Conservation (phyloP, 1,140 invertebrate species). For the Drosophila ohnishii region DNA sequence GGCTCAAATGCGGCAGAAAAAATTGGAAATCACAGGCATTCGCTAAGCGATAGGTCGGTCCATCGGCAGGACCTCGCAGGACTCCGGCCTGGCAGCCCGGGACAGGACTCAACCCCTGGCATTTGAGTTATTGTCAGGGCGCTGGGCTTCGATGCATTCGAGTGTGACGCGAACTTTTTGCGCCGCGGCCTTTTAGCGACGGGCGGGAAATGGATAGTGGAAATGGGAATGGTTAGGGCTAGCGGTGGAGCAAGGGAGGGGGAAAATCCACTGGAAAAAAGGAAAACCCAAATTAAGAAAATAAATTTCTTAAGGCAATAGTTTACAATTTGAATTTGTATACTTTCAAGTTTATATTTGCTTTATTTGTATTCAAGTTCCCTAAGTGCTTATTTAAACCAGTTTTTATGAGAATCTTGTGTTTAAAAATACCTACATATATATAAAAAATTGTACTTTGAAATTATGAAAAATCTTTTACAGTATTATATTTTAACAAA, state of each 20-base stretch:
- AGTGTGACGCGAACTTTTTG: slow-evolving; percentile 76
- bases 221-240: slow-evolving; percentile 27
- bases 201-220: slow-evolving; percentile 52
- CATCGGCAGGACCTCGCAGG: slow-evolving; percentile 22
- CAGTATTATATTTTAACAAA: too few relatives aligned
- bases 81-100: slow-evolving; percentile 11
- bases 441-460: too few relatives aligned
- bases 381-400: too few relatives aligned
- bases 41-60: slow-evolving; percentile 69
- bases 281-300: too few relatives aligned
- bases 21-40: slow-evolving; percentile 77
- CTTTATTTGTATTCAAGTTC: too few relatives aligned
- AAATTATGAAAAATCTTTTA: too few relatives aligned
- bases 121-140: slow-evolving; percentile 75
- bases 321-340: background rate
- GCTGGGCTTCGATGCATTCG: slow-evolving; percentile 69
- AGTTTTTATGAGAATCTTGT: too few relatives aligned
- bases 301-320: rapidly evolving
- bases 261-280: background rate
- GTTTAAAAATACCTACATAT: too few relatives aligned
- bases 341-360: background rate
- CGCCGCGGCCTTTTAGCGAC: slow-evolving; percentile 55
- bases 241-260: slow-evolving; percentile 7
- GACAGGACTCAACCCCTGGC: slow-evolving; percentile 27
- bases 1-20: slow-evolving; percentile 62